A percentile compares a stretch with the other conserved stretches of the same genome.
Evolutionary conservation across 2,888 invertebrate genomes (phyloP).

Genomic region (Agapostemon virescens): DNA sequence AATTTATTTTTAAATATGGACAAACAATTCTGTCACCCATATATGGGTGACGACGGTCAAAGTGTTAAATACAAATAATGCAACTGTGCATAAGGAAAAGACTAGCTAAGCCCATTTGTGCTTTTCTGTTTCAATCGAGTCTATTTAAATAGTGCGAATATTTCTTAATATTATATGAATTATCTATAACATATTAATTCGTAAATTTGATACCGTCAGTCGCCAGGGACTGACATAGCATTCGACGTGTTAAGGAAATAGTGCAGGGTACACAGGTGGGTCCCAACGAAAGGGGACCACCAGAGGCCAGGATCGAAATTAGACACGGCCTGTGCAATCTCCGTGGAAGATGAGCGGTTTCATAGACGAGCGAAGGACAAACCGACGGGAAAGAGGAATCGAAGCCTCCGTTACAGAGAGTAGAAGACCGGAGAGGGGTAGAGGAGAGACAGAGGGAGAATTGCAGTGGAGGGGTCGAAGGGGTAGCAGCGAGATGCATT

Average conservation of each 20-base stretch:
- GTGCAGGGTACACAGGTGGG: not conserved
- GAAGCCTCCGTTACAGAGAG: constrained; percentile 28
- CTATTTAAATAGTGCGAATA: too few species aligned
- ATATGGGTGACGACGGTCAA: too few species aligned
- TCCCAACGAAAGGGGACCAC: constrained; percentile 37
- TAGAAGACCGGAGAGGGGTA: not conserved
- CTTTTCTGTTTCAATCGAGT: too few species aligned
- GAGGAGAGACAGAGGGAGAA: constrained; percentile 15
- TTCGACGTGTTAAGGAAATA: not conserved
- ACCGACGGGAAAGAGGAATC: constrained; percentile 59
- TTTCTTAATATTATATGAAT: too few species aligned
- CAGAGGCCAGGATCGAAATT: constrained; percentile 38
- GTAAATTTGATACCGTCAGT: too few species aligned
- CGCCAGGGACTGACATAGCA: too few species aligned
- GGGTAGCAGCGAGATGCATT: constrained; percentile 72
- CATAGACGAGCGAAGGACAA: constrained; percentile 56
- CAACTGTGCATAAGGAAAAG: too few species aligned
- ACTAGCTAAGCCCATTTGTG: too few species aligned
- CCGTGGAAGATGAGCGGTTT: constrained; percentile 54
- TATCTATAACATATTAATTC: too few species aligned
- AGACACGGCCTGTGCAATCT: constrained; percentile 41
- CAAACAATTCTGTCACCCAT: too few species aligned
- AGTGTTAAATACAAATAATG: too few species aligned
- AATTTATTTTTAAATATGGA: too few species aligned
- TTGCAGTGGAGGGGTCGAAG: constrained; percentile 42